Evolutionary conservation across 2,888 invertebrate species (phyloP).

Genomic region (Melanophora roralis): DNA sequence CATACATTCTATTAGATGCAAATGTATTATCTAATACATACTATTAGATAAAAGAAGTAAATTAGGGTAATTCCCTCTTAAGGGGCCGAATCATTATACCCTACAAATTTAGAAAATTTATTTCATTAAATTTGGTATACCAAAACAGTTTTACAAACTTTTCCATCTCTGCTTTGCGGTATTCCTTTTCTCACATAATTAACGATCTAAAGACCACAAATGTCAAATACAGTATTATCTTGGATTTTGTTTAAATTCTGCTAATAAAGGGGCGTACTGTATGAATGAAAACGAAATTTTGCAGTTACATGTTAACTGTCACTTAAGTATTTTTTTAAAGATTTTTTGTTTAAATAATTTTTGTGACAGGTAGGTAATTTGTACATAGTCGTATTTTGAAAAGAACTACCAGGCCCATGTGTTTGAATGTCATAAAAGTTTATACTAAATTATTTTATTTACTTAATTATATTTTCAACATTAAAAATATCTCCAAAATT

Average conservation of each 20-base stretch:
- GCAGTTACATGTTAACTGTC: neutral
- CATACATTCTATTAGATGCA: too few relatives aligned
- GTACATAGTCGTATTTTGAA: neutral
- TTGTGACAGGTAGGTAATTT: slow-evolving; percentile 15
- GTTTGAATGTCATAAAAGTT: neutral
- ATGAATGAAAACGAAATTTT: neutral
- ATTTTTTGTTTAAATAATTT: slow-evolving; percentile 27
- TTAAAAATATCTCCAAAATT: too few relatives aligned
- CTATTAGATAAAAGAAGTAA: too few relatives aligned
- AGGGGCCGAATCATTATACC: too few relatives aligned
- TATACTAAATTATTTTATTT: too few relatives aligned
- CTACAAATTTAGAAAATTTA: too few relatives aligned
- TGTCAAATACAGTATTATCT: slow-evolving; percentile 76
- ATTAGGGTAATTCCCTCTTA: too few relatives aligned
- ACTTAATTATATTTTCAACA: too few relatives aligned
- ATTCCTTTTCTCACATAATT: slow-evolving; percentile 75
- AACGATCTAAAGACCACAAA: slow-evolving; percentile 76
- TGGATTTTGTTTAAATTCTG: slow-evolving; percentile 60
- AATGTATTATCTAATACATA: slow-evolving; percentile 55
- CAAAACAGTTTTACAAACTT: too few relatives aligned
- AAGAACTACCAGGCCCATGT: neutral
- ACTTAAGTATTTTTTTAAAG: slow-evolving; percentile 7
- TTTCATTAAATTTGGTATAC: too few relatives aligned
- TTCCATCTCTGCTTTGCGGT: slow-evolving; percentile 39
- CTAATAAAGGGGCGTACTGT: slow-evolving; percentile 16